A percentile compares a stretch with the other conserved stretches of the same genome.
Evolutionary conservation across 2,113 vertebrate genomes (phyloP).

Genomic region (Brachyistius frenatus): DNA sequence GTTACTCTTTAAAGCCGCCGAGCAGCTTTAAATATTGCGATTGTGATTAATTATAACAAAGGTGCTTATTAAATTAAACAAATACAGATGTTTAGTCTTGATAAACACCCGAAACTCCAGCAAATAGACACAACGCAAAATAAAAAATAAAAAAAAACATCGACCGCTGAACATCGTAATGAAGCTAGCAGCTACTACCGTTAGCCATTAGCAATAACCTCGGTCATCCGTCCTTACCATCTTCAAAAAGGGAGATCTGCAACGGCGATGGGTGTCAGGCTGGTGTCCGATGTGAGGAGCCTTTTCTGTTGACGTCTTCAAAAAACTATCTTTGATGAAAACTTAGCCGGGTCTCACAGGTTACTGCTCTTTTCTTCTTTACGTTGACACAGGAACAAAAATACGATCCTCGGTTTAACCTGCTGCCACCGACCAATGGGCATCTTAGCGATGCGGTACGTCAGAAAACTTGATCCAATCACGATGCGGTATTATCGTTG

Average conservation of each 20-base stretch:
- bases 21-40: neutral
- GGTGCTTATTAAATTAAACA: neutral
- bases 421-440: conserved; percentile 71
- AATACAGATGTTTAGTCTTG: accelerated
- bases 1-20: neutral
- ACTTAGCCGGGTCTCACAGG: conserved; percentile 48
- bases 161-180: conserved; percentile 53
- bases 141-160: conserved; percentile 14
- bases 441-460: conserved; percentile 2
- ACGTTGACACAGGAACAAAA: conserved; percentile 88
- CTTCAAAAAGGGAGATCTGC: conserved; percentile 60
- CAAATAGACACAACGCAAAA: conserved; percentile 28
- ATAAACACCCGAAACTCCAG: neutral
- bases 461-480: conserved; percentile 66
- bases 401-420: conserved; percentile 77
- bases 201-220: conserved; percentile 53
- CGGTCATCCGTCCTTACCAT: conserved; percentile 72
- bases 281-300: conserved; percentile 21
- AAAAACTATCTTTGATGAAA: conserved; percentile 27
- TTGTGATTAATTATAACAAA: neutral
- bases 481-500: accelerated
- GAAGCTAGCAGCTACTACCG: conserved; percentile 60
- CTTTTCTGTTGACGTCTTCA: conserved; percentile 13
- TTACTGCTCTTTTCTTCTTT: conserved; percentile 72
- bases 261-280: conserved; percentile 1